Evolutionary conservation across 2,797 vertebrate genomes (phyloP), one percentile per base, ranked within the genome.

Genomic region (Onychomys torridus): DNA sequence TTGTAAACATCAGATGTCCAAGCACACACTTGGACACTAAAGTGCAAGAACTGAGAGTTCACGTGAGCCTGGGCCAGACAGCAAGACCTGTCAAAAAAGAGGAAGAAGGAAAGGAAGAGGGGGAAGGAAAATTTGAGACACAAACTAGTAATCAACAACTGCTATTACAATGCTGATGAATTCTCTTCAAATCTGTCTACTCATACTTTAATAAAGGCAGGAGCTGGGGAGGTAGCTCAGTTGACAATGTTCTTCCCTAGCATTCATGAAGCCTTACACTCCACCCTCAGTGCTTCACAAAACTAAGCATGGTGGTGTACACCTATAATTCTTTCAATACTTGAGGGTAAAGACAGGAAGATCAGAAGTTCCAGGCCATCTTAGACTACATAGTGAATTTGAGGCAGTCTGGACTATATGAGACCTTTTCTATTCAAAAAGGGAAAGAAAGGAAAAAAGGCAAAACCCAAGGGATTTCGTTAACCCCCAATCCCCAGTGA

Each of bases 151-250:
- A 81, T 89, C 55, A 65, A 73, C 89, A 89, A 57, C 14, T 8
- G 76, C 46, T 43, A 81, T 52, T 77, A 43, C 5, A 83, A 90
- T 82, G 52, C 94, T 67, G 55, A 71, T 57, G 34, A 89, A 76
- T 61, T 63, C 11, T 85, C 86, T 76, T 92, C 27, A 69, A 71
- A 40, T 82, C 63, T 69, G 94, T 90, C 59, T 32, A 23, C 21
- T 78, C 43, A 25, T 71, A 85, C 69, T 94, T 94, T 63, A 93
- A 76, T 76, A 63, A 94, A 85, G 27, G 77, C 4, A 46, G 40
- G 43, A 46, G n/a, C 43, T 85, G 83, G 29, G 29, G 43, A 2
- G 0, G 61, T 34, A 49, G 61, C 43, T 34, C 37, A 46, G 40
- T 29, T 29, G n/a, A 37, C 11, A 29, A 40, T 16, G n/a, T 61